Percentiles rank a stretch among this genome's conserved stretches.
These are phyloP conservation scores for Coendou prehensilis DNA, from an alignment of 2,797 vertebrate genomes.

Conservation along the genomic window DNA sequence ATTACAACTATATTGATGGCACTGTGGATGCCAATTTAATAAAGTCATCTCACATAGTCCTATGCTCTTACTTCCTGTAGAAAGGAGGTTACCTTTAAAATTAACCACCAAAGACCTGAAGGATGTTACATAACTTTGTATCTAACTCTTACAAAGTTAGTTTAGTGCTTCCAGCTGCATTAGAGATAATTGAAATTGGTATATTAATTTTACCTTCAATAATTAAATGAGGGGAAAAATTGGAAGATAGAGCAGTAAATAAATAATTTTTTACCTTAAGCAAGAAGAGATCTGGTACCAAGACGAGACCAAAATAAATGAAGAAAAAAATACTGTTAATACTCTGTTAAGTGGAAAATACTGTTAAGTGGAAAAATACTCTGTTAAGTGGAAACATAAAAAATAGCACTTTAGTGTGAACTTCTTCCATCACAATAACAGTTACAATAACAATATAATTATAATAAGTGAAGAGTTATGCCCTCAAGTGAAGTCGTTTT, in stretches of 20 bases:
- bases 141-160: neutral
- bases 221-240: constrained; percentile 19
- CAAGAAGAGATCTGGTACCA: constrained; percentile 38
- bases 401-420: neutral
- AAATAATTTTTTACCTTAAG: constrained; percentile 18
- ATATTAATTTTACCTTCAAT: neutral
- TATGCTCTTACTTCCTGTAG: neutral
- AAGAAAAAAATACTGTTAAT: neutral
- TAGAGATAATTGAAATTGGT: neutral
- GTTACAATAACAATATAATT: neutral
- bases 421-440: constrained; percentile 47
- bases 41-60: neutral
- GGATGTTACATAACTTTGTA: neutral
- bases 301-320: constrained; percentile 50
- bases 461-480: constrained; percentile 22
- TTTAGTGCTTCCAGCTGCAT: neutral
- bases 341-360: constrained; percentile 37
- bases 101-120: neutral
- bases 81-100: constrained; percentile 23
- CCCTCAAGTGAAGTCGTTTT: neutral
- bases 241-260: neutral
- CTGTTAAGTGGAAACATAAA: constrained; percentile 55
- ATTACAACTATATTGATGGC: neutral
- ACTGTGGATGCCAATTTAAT: neutral
- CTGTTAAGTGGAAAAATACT: neutral